A percentile compares a stretch with the other conserved stretches of the same genome.
Conservation (phyloP, 2,113 vertebrate species). For the Acrocephalus kingi region DNA sequence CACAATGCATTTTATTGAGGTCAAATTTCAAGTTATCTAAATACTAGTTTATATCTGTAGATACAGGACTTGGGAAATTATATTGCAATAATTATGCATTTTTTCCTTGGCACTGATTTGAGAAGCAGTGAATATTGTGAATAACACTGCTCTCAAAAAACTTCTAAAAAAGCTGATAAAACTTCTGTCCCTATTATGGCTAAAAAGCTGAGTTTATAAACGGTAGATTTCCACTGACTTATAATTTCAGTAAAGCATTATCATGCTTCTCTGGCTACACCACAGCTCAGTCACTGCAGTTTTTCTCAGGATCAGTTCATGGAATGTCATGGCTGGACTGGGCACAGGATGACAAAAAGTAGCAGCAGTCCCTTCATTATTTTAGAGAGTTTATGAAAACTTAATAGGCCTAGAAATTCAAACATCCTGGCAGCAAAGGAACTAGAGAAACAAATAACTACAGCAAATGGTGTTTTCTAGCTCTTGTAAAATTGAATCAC, state of each 20-base stretch:
- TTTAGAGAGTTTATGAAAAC: neutral
- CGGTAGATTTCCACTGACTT: neutral
- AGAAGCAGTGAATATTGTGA: neutral
- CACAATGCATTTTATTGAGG: conserved; percentile 39
- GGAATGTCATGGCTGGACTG: neutral
- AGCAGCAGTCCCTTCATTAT: neutral
- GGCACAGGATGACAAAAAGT: neutral
- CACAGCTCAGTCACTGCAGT: fast-evolving
- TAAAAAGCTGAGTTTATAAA: neutral
- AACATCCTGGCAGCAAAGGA: neutral
- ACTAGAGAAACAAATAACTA: neutral
- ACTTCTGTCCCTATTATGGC: neutral
- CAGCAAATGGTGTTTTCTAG: neutral
- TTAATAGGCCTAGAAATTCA: neutral
- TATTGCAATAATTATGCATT: neutral
- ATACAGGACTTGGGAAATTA: neutral
- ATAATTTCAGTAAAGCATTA: neutral
- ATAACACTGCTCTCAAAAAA: neutral
- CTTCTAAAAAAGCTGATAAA: neutral
- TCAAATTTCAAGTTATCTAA: conserved; percentile 51
- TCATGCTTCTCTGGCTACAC: neutral
- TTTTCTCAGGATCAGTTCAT: neutral
- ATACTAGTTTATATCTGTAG: conserved; percentile 36
- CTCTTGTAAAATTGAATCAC: neutral
- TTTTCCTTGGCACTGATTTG: neutral